Percentiles rank a stretch among this genome's conserved stretches.
phyloP scores from a whole-genome alignment of 2,113 vertebrate species.

The Gymnogyps californianus region DNA sequence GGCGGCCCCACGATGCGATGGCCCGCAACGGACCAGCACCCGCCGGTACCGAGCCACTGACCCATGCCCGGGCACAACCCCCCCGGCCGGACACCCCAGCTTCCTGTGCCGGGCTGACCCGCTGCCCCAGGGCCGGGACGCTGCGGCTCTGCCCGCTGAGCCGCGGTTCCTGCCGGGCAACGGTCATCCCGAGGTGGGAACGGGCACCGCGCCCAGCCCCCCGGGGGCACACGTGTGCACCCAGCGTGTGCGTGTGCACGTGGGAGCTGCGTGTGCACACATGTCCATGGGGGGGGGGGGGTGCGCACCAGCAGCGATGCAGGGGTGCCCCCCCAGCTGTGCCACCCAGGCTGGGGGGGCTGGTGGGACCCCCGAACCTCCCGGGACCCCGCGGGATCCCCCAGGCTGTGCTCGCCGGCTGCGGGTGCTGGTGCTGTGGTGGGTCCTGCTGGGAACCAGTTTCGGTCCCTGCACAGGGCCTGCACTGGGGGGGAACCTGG shows the following conservation, averaged over 20 bases:
- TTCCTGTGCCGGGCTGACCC: accelerated
- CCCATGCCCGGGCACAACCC: accelerated
- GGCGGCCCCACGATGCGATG: accelerated
- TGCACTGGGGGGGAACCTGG: not conserved
- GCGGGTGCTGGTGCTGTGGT: accelerated
- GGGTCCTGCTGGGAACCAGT: too few species aligned
- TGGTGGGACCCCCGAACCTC: not conserved
- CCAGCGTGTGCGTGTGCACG: not conserved
- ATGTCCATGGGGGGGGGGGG: not conserved
- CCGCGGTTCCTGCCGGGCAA: not conserved
- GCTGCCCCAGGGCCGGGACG: not conserved
- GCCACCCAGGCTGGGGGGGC: too few species aligned
- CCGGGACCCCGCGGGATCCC: not conserved
- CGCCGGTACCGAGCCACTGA: accelerated
- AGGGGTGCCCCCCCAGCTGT: accelerated
- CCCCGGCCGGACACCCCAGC: accelerated
- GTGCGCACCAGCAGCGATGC: accelerated
- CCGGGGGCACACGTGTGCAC: not conserved
- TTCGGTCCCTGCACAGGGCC: too few species aligned
- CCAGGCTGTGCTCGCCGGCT: not conserved
- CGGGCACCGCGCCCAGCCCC: accelerated
- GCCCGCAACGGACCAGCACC: accelerated
- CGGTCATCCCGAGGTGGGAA: not conserved
- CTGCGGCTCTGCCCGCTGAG: not conserved
- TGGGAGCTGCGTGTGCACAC: not conserved